Conservation (phyloP, 2,888 invertebrate genomes). For the Hyposoter dolosus region DNA sequence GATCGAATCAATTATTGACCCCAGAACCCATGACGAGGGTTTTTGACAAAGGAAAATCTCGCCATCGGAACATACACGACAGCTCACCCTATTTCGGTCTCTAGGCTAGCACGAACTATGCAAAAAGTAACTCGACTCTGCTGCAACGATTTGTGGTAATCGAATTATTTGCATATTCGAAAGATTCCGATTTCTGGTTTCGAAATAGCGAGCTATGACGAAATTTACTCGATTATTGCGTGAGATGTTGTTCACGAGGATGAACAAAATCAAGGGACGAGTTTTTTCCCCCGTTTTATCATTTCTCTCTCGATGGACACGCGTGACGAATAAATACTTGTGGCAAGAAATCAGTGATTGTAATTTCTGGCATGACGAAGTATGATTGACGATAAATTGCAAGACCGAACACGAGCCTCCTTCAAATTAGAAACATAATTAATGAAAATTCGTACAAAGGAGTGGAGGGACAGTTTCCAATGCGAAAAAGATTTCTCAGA, state of each 20-base stretch:
- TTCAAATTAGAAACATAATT: not conserved
- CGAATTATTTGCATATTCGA: not conserved
- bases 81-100: too few species aligned
- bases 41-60: too few species aligned
- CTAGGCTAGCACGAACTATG: not conserved
- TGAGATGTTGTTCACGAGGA: slow-evolving; percentile 22
- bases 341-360: not conserved
- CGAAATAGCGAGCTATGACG: not conserved
- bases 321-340: not conserved
- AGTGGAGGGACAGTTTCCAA: not conserved
- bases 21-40: too few species aligned
- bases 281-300: not conserved
- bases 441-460: not conserved
- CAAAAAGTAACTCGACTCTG: not conserved
- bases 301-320: not conserved
- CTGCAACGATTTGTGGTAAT: not conserved
- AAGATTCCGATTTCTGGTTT: not conserved
- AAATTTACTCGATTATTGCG: slow-evolving; percentile 13
- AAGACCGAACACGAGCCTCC: not conserved
- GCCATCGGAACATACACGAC: too few species aligned
- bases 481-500: slow-evolving; percentile 4
- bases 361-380: not conserved
- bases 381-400: too few species aligned
- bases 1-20: too few species aligned
- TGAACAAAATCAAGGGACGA: not conserved